A percentile compares a stretch with the other conserved stretches of the same genome.
phyloP scores from a whole-genome alignment of 1,140 invertebrate genomes.

The Ceratitis capitata region DNA sequence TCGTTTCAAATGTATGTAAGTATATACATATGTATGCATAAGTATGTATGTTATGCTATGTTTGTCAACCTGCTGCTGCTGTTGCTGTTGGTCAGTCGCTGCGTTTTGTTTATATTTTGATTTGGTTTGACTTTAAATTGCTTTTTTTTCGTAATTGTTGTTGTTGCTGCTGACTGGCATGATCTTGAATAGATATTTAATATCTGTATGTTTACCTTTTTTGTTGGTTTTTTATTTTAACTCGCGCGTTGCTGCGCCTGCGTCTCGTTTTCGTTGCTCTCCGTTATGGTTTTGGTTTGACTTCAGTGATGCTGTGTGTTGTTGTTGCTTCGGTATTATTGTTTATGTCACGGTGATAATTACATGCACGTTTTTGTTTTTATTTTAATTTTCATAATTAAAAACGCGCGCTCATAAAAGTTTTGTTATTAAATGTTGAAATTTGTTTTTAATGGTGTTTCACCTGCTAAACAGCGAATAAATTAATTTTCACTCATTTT shows the following conservation, averaged over 20 bases:
- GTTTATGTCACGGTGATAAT: background rate
- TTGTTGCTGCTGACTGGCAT: background rate
- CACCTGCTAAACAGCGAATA: background rate
- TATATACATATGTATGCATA: background rate
- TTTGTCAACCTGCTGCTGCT: background rate
- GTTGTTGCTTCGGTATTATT: background rate
- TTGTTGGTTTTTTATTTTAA: background rate
- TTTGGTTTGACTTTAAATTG: background rate
- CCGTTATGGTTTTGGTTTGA: background rate
- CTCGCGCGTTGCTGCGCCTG: background rate
- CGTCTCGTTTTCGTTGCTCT: background rate
- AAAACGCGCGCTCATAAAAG: background rate
- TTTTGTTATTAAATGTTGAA: background rate
- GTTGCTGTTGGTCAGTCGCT: background rate
- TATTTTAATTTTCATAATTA: background rate
- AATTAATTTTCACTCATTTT: background rate
- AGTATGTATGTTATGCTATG: background rate
- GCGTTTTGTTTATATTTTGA: conserved; percentile 29
- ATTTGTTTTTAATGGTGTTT: background rate
- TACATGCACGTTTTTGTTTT: background rate
- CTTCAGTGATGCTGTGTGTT: background rate
- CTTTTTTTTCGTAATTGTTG: background rate
- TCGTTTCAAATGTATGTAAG: background rate
- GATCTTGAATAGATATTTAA: background rate
- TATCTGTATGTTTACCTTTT: background rate